These are phyloP conservation scores for Muscicapa comitata DNA, from an alignment of 2,797 vertebrate species.

Conservation along the genomic window DNA sequence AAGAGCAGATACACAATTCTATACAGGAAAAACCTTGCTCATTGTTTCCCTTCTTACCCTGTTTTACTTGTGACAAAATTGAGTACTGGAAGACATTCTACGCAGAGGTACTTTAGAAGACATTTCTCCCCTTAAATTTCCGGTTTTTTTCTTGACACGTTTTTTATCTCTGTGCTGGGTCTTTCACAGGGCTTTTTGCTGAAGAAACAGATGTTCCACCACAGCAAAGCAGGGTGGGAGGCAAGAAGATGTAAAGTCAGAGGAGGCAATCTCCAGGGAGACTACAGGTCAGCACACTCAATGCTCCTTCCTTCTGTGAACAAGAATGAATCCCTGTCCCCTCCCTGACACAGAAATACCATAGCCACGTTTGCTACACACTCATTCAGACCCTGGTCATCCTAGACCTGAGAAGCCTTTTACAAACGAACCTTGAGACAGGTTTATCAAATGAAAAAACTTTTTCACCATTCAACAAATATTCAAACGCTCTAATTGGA, in stretches of 20 bases:
- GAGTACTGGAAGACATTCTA: not conserved
- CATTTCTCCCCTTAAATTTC: not conserved
- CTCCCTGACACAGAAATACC: not conserved
- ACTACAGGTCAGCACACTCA: not conserved
- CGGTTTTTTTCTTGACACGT: not conserved
- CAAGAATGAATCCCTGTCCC: not conserved
- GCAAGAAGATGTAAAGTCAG: not conserved
- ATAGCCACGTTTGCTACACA: not conserved
- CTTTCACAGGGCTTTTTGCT: not conserved
- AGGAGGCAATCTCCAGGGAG: not conserved
- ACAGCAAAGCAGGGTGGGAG: not conserved
- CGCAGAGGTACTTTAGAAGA: not conserved
- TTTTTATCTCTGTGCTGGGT: not conserved
- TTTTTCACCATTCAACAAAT: not conserved
- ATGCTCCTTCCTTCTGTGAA: not conserved
- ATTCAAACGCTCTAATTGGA: not conserved
- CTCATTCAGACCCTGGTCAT: not conserved
- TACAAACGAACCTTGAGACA: not conserved
- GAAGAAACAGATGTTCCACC: not conserved
- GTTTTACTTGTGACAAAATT: not conserved
- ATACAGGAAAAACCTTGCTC: not conserved
- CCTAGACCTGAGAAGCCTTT: not conserved
- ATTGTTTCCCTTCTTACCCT: not conserved
- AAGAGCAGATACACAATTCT: not conserved
- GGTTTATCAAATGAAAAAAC: not conserved